phyloP scores from a whole-genome alignment of 2,113 vertebrate genomes.

The Natator depressus region DNA sequence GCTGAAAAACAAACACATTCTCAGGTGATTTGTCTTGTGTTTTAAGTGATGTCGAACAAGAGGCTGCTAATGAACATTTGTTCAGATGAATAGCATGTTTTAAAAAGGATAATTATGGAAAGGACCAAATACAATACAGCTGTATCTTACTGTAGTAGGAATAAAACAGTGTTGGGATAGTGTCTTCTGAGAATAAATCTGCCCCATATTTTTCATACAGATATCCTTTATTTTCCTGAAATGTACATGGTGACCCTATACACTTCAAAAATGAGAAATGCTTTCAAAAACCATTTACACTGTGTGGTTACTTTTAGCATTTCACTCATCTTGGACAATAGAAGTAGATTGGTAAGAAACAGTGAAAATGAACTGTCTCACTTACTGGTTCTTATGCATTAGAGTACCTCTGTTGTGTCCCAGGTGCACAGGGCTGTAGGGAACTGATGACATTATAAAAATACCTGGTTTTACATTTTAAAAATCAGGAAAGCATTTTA shows the following conservation, averaged over 20 bases:
- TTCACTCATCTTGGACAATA: not conserved
- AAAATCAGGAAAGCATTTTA: not conserved
- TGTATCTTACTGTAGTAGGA: not conserved
- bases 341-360: no score
- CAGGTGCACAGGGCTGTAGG: not conserved
- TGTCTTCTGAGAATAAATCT: not conserved
- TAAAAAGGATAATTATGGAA: not conserved
- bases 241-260: not conserved
- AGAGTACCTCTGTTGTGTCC: not conserved
- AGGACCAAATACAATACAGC: not conserved
- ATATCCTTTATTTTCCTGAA: not conserved
- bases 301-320: not conserved
- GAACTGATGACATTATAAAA: not conserved
- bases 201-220: not conserved
- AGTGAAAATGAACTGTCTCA: not conserved
- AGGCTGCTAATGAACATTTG: conserved; percentile 52
- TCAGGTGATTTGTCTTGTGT: conserved; percentile 40
- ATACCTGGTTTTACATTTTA: not conserved
- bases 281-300: not conserved
- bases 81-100: conserved; percentile 39
- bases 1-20: conserved; percentile 37
- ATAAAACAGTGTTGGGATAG: not conserved
- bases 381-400: not conserved
- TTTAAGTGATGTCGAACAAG: conserved; percentile 1
- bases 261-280: not conserved